Percentiles rank a stretch among this genome's conserved stretches.
phyloP scores from a whole-genome alignment of 2,888 invertebrate species.

The Stenichneumon culpator region DNA sequence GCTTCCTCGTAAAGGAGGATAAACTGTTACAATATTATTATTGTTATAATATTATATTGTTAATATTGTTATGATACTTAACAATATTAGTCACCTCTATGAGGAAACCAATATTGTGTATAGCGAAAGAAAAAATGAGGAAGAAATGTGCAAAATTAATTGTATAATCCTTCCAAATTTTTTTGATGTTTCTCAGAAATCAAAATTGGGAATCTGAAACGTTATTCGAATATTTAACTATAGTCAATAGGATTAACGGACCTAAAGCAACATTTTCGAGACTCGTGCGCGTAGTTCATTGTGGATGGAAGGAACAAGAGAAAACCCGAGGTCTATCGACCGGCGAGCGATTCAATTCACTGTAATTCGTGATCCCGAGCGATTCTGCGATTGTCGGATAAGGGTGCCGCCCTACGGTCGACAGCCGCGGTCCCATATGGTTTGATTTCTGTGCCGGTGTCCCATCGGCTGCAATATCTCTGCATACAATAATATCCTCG shows the following conservation, averaged over 20 bases:
- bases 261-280: background rate
- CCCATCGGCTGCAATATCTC: background rate
- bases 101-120: too few relatives aligned
- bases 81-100: too few relatives aligned
- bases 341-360: slow-evolving; percentile 38
- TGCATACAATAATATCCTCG: slow-evolving; percentile 13
- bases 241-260: slow-evolving; percentile 2
- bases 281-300: background rate
- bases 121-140: background rate
- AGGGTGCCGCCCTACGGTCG: slow-evolving; percentile 56
- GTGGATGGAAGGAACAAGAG: background rate
- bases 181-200: background rate
- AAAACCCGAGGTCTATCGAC: slow-evolving; percentile 26
- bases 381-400: slow-evolving; percentile 61
- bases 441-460: slow-evolving; percentile 41
- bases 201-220: background rate
- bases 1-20: background rate
- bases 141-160: background rate
- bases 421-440: slow-evolving; percentile 54
- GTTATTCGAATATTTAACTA: background rate
- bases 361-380: slow-evolving; percentile 53
- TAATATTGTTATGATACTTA: too few relatives aligned
- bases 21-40: too few relatives aligned
- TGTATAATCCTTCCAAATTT: background rate
- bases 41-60: too few relatives aligned